These are phyloP conservation scores for Agapostemon virescens DNA, from an alignment of 2,888 invertebrate genomes.

Conservation along the genomic window DNA sequence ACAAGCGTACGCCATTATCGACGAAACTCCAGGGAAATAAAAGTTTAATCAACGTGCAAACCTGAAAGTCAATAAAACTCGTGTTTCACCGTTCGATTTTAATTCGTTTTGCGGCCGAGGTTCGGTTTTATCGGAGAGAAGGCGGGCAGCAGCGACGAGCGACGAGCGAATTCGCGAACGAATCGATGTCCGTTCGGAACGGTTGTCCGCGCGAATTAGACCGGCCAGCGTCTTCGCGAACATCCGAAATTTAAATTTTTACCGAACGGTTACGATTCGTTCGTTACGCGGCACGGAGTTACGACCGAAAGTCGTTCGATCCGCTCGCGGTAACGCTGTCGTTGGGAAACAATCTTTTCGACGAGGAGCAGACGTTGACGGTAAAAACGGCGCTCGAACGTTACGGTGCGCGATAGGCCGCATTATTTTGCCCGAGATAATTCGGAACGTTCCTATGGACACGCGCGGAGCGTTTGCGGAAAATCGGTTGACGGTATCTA, in stretches of 20 bases:
- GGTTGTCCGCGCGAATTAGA: neutral
- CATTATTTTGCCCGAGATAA: neutral
- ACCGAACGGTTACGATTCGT: neutral
- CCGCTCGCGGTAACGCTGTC: neutral
- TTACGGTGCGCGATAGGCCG: too few relatives aligned
- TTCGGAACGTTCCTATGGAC: neutral
- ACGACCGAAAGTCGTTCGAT: neutral
- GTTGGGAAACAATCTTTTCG: neutral
- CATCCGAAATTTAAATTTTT: neutral
- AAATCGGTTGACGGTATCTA: too few relatives aligned
- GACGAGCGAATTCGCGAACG: neutral
- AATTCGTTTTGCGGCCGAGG: neutral
- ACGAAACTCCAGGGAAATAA: neutral
- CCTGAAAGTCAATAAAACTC: neutral
- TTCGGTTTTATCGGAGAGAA: neutral
- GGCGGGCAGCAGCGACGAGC: neutral
- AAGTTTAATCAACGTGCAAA: constrained; percentile 9
- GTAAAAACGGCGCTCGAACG: too few relatives aligned
- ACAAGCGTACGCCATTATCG: neutral
- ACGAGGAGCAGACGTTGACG: too few relatives aligned
- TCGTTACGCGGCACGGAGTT: neutral
- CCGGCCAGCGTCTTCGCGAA: too few relatives aligned
- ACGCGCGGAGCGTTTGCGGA: too few relatives aligned
- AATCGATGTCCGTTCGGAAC: neutral
- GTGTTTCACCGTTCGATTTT: constrained; percentile 1